Evolutionary conservation across 2,113 vertebrate species (phyloP).

Genomic region (Elgaria multicarinata): DNA sequence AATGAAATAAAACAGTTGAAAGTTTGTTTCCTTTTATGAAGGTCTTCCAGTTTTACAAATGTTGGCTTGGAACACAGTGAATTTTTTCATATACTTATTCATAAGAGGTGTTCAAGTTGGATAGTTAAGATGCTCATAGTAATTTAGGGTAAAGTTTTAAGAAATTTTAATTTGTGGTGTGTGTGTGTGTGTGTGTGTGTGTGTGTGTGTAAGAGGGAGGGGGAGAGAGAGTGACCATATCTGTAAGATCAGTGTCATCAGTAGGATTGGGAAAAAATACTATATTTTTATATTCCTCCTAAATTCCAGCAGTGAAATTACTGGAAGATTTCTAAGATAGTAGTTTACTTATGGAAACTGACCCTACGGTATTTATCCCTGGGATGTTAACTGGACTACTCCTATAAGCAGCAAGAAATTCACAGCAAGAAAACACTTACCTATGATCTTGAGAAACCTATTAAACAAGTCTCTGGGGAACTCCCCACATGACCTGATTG

Average conservation of each 20-base stretch:
- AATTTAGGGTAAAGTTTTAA: background rate
- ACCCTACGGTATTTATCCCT: background rate
- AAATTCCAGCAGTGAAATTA: background rate
- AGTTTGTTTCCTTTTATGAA: background rate
- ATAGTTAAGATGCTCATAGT: background rate
- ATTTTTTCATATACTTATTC: background rate
- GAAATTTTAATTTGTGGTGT: background rate
- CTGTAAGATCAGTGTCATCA: accelerated
- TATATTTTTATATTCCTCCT: background rate
- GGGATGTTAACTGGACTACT: background rate
- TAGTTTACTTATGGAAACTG: background rate
- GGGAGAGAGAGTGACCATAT: too few species aligned
- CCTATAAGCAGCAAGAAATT: background rate
- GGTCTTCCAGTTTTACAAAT: background rate
- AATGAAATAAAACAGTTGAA: constrained; percentile 36
- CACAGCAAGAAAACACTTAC: too few species aligned
- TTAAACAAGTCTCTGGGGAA: background rate
- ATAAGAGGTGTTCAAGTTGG: background rate
- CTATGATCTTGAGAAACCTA: background rate
- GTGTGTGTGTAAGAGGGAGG: too few species aligned
- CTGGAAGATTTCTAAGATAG: background rate
- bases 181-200: too few species aligned
- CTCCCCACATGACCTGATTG: too few species aligned
- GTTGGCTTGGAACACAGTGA: background rate
- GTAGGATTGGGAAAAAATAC: accelerated